A percentile compares a stretch with the other conserved stretches of the same genome.
Conservation (phyloP, 1,140 invertebrate genomes). For the Phymastichus coffea region DNA sequence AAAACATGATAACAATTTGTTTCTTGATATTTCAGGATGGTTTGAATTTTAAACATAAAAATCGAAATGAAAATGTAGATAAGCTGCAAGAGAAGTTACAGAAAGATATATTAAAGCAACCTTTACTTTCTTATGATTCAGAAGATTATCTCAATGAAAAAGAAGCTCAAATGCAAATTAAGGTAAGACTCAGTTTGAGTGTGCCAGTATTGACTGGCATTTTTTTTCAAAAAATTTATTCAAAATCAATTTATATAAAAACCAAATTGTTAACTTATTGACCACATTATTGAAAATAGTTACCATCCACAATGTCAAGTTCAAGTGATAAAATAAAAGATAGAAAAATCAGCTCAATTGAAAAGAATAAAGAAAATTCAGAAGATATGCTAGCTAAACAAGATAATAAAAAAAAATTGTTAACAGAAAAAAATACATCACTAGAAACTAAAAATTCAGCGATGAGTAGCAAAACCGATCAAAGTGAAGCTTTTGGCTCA, state of each 20-base stretch:
- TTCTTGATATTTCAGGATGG: background rate
- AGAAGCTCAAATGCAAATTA: background rate
- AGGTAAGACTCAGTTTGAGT: too few species aligned
- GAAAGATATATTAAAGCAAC: slow-evolving; percentile 5
- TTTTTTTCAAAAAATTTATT: too few species aligned
- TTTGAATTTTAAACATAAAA: background rate
- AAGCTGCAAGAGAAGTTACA: background rate
- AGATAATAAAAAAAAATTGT: background rate
- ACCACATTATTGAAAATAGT: too few species aligned
- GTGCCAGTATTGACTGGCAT: too few species aligned
- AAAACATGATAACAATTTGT: background rate
- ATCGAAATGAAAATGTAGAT: too few species aligned
- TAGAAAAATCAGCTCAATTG: background rate
- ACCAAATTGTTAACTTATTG: too few species aligned
- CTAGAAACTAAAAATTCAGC: background rate
- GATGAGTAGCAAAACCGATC: background rate
- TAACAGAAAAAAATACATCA: background rate
- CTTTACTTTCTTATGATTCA: slow-evolving; percentile 19
- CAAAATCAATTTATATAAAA: too few species aligned
- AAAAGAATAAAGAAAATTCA: background rate
- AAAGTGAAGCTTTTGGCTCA: slow-evolving; percentile 10
- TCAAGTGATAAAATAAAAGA: background rate
- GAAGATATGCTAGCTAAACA: background rate
- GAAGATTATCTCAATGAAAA: slow-evolving; percentile 16
- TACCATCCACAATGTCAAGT: background rate